These are phyloP conservation scores for Polypedilum vanderplanki DNA, from an alignment of 1,140 invertebrate species.

Conservation along the genomic window DNA sequence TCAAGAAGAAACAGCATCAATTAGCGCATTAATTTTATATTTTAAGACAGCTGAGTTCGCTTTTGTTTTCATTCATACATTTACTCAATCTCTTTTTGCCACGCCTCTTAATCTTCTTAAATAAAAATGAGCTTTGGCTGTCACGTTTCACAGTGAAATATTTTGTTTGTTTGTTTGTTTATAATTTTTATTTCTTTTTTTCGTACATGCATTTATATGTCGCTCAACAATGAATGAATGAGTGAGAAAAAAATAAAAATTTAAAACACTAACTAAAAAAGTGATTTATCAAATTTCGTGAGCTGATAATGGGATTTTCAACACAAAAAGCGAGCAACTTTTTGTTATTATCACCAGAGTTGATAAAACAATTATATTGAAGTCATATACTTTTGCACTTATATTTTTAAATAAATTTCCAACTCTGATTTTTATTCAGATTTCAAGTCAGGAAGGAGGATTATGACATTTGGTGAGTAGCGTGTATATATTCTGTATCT, in stretches of 20 bases:
- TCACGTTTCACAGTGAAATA: not conserved
- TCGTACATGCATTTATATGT: not conserved
- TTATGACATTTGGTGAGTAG: too few species aligned
- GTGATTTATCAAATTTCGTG: slow-evolving; percentile 13
- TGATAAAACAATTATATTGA: too few species aligned
- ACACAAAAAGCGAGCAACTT: not conserved
- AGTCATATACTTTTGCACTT: too few species aligned
- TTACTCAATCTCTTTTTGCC: not conserved
- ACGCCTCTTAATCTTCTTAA: not conserved
- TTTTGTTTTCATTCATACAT: slow-evolving; percentile 5
- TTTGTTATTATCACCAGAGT: not conserved
- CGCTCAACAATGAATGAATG: not conserved
- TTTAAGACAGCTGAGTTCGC: not conserved
- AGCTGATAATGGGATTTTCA: slow-evolving; percentile 12
- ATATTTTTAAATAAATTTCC: too few species aligned
- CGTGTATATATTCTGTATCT: too few species aligned
- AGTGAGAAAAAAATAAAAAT: not conserved
- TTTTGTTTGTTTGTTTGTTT: not conserved
- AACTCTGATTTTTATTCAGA: too few species aligned
- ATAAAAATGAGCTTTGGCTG: not conserved
- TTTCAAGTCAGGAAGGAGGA: too few species aligned
- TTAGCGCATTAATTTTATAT: slow-evolving; percentile 14
- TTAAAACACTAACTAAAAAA: not conserved
- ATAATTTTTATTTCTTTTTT: slow-evolving; percentile 1
- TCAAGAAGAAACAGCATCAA: not conserved